Evolutionary conservation across 2,113 vertebrate genomes (phyloP).

Genomic region (Planiliza haematocheilus): DNA sequence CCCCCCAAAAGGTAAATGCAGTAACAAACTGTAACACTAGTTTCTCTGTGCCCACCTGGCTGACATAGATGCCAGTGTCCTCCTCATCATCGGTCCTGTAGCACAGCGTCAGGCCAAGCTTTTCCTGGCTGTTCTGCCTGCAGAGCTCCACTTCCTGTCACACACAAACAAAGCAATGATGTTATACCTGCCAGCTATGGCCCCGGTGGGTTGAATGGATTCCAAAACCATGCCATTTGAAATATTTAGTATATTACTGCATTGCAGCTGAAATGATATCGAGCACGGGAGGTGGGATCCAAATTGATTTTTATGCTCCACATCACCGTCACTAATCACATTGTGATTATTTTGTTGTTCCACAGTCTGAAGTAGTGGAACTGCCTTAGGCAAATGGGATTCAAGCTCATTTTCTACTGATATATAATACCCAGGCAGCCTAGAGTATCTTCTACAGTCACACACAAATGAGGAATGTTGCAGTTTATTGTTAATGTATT

Average conservation of each 20-base stretch:
- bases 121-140: slow-evolving; percentile 91
- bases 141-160: slow-evolving; percentile 92
- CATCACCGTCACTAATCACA: slow-evolving; percentile 19
- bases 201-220: no score
- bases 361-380: neutral
- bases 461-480: neutral
- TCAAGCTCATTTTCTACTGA: slow-evolving; percentile 10
- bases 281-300: slow-evolving; percentile 1
- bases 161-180: slow-evolving; percentile 21
- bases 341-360: slow-evolving; percentile 11
- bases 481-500: neutral
- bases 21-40: neutral
- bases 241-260: neutral
- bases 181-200: no score
- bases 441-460: no score
- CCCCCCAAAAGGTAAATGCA: neutral
- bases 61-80: slow-evolving; percentile 93
- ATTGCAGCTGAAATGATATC: slow-evolving; percentile 12
- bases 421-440: slow-evolving; percentile 3
- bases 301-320: slow-evolving; percentile 9
- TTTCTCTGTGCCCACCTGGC: slow-evolving; percentile 84
- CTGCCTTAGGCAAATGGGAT: slow-evolving; percentile 7
- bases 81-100: slow-evolving; percentile 96
- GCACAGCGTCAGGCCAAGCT: slow-evolving; percentile 94
- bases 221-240: slow-evolving; percentile 12